Evolutionary conservation across 2,113 vertebrate genomes (phyloP).

Genomic region (Oxygymnocypris stewartii): DNA sequence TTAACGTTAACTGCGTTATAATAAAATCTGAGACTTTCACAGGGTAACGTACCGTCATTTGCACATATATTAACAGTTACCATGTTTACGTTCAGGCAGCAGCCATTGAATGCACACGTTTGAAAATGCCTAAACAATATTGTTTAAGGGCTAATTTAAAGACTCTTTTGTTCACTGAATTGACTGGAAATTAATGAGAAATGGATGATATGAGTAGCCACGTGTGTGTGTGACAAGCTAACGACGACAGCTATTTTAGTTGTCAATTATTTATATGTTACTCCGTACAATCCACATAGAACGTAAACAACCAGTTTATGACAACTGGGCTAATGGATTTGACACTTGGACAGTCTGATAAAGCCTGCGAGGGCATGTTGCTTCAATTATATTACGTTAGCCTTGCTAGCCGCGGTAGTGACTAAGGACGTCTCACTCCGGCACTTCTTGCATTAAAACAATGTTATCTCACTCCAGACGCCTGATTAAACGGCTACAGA

Average conservation of each 20-base stretch:
- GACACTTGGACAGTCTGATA: too few relatives aligned
- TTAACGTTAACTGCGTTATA: background rate
- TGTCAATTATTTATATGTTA: background rate
- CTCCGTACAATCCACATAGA: too few relatives aligned
- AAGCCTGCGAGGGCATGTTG: too few relatives aligned
- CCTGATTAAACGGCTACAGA: background rate
- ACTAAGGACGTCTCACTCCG: background rate
- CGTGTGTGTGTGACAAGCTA: background rate
- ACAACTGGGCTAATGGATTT: background rate
- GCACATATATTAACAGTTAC: background rate
- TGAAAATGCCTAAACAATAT: background rate
- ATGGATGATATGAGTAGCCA: background rate
- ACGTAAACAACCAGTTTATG: background rate
- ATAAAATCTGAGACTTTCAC: background rate
- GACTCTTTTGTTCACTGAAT: background rate
- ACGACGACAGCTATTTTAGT: background rate
- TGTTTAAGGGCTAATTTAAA: accelerated
- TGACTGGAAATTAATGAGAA: background rate
- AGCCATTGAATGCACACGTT: background rate
- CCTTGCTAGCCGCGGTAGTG: background rate
- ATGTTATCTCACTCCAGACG: background rate
- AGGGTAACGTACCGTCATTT: background rate
- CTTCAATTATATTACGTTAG: background rate
- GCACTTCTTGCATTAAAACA: background rate
- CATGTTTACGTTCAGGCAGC: background rate